Evolutionary conservation across 1,140 invertebrate species (phyloP), one percentile per base, ranked within the genome.

Genomic region (Hermatobates lingyangjiaoensis): DNA sequence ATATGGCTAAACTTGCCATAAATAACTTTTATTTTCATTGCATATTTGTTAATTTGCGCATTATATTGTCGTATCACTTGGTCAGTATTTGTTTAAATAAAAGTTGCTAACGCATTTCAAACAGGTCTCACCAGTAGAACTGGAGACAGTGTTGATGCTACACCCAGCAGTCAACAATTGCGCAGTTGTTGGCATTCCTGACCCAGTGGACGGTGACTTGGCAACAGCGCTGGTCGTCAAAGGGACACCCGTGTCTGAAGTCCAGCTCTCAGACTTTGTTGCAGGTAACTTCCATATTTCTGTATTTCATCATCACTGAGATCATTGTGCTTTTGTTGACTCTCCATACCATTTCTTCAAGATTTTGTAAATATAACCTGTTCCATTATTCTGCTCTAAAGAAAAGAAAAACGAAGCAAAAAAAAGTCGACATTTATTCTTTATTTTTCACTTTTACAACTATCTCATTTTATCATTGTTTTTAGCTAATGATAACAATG

Each of bases 141-240:
- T 88, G 12, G 83, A 88, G 62, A 68, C 67, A 30, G 59, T 83
- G 5, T 67, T 87, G 5, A 58, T 74, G 2, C 63, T 66, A 23
- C 79, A 84, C 63, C 72, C 75, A 0, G 70, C 62, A 0, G 71
- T 88, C 1, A 60, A 66, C 27, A 79, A 83, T 53, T 77, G 67
- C 2, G 80, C 74, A 0, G 81, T 87, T 0, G 68, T 83, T 24
- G 79, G 80, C 0, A 65, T 82, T 28, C 72, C 76, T 0, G 67
- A 80, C 53, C 58, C 68, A 21, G 60, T 67, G 20, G 64, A 65
- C 56, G 74, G 74, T 12, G 77, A 87, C 55, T 60, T 77, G 15
- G 75, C 80, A 0, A 67, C 73, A 38, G 83, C 80, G 3, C 76
- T 77, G 38, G 66, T 87, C 1, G 72, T 79, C 14, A 46, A 24